These are phyloP conservation scores for Oreohelix idahoensis DNA, from an alignment of 1,140 invertebrate genomes.

Conservation along the genomic window DNA sequence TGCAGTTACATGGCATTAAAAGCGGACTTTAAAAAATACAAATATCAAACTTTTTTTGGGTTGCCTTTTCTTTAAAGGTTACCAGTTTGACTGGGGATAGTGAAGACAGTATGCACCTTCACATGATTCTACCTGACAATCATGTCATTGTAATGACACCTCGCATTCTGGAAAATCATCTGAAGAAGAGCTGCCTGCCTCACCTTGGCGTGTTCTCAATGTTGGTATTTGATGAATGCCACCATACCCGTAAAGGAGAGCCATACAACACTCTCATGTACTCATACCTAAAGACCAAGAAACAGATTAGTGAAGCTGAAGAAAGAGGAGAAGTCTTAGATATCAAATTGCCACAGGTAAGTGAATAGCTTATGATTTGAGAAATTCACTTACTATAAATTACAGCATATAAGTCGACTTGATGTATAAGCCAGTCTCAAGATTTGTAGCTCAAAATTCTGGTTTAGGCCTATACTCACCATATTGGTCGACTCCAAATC, in stretches of 20 bases:
- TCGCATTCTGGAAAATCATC: no score
- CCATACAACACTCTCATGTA: conserved; percentile 68
- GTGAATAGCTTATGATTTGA: neutral
- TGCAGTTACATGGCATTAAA: neutral
- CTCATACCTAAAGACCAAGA: conserved; percentile 59
- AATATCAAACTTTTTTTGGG: neutral
- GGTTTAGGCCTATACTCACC: no score
- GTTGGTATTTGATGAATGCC: conserved; percentile 72
- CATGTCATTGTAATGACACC: conserved; percentile 65
- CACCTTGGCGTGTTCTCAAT: conserved; percentile 54
- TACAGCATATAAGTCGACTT: no score
- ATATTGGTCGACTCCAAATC: no score
- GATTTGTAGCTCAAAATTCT: no score
- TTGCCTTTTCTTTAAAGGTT: neutral
- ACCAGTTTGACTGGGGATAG: conserved; percentile 45
- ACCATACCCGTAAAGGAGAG: no score
- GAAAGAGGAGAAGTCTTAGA: neutral
- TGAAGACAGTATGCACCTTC: conserved; percentile 54
- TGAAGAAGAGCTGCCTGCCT: conserved; percentile 48
- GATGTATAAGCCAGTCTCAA: no score
- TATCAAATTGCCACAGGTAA: conserved; percentile 55
- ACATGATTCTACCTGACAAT: conserved; percentile 51
- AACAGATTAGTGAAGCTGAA: neutral
- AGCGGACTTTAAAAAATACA: no score
- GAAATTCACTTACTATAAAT: no score